phyloP scores from a whole-genome alignment of 1,140 invertebrate species.

The Pseudomyrmex cubaensis region DNA sequence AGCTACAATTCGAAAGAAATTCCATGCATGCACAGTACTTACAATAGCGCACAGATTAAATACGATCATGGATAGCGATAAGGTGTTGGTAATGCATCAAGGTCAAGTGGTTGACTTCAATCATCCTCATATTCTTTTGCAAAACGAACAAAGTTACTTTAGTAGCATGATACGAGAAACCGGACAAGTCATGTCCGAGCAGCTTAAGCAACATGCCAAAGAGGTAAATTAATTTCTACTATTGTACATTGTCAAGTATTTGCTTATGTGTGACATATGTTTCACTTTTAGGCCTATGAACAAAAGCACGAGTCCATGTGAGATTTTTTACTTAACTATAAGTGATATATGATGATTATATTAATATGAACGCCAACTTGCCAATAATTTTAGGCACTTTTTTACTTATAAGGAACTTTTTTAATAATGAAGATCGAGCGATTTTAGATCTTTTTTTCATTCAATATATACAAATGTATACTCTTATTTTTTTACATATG shows the following conservation, averaged over 20 bases:
- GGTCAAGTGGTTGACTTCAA: constrained; percentile 86
- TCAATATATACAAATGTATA: no score
- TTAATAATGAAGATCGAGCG: not conserved
- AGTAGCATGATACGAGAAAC: constrained; percentile 84
- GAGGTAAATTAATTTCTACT: constrained; percentile 70
- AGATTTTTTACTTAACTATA: not conserved
- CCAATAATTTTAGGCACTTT: no score
- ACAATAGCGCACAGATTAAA: constrained; percentile 87
- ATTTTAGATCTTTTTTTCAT: no score
- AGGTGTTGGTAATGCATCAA: constrained; percentile 83
- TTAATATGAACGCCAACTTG: no score
- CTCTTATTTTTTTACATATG: no score
- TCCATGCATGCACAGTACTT: constrained; percentile 88
- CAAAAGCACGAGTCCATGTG: not conserved
- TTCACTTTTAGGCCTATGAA: constrained; percentile 61
- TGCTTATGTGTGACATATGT: not conserved
- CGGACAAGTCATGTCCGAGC: constrained; percentile 80
- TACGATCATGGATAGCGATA: constrained; percentile 86
- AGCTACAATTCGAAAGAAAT: constrained; percentile 87
- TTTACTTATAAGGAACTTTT: not conserved
- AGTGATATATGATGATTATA: no score
- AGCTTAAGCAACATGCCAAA: constrained; percentile 82
- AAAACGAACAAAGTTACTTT: constrained; percentile 81
- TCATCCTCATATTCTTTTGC: constrained; percentile 86
- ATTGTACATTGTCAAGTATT: not conserved